Base-by-base conservation (phyloP, 2,888 invertebrate species). In the Stenichneumon culpator region DNA sequence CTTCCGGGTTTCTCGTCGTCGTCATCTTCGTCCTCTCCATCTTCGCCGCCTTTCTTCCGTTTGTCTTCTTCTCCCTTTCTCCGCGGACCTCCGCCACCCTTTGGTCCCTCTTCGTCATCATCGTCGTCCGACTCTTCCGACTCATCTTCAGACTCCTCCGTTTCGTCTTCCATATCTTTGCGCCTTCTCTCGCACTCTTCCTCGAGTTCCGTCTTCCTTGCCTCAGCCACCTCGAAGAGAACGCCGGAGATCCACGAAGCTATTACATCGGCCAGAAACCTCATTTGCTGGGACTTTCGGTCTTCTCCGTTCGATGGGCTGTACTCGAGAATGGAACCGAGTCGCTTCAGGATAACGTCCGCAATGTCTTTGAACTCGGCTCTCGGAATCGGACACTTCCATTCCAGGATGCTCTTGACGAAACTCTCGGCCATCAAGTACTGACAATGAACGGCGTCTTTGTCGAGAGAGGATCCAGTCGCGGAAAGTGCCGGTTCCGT, bases 231-330 rank as follows among this genome's bases (percentile, higher is more conserved):
- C 52, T 93, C 91, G 1, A 89, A 74, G 3, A 93, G 65, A 1
- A 94, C 87, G 0, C 92, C 93, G 4, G 90, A 79, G 28, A 94
- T 90, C 93, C 94, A 94, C 36, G 90, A 91, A 9, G 92, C 91
- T 28, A 93, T 86, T 0, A 91, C 57, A 25, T 93, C 91, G 3
- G 93, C 90, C 3, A 93, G 84, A 36, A 93, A 87, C 16, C 88
- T 88, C 88, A 93, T 90, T 79, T 93, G 94, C 50, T 92, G 92
- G 2, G 91, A 91, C 19, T 89, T 90, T 1, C 91, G 86, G 63
- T 93, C 93, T 19, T 89, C 91, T 6, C 89, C 85, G 32, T 88
- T 89, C 0, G 87, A 11, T 0, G 90, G 88, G 14, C 69, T 65
- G 44, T 92, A 92, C 19, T 91, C 89, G 3, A 92, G 77, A 4